Base-by-base conservation (phyloP, 2,113 vertebrate species). In the Hydrochoerus hydrochaeris region DNA sequence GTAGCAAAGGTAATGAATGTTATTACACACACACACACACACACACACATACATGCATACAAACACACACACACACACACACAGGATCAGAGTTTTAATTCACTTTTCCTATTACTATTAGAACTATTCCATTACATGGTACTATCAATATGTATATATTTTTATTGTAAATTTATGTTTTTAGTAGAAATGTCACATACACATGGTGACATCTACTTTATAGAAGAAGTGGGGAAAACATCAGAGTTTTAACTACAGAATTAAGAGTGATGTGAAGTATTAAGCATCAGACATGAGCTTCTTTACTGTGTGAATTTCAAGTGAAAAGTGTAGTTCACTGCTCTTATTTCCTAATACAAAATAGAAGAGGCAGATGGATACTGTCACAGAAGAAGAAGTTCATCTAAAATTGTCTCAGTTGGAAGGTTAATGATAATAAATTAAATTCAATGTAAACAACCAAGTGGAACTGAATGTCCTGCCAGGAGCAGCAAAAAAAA, bases 381-480 rank as follows among this genome's bases (percentile, higher is more conserved):
- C 38, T 87, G 24, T 97, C 85, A 92, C 22, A 82, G 69, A 44
- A 90, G 67, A 80, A 35, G 5, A 96, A 90, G 77, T 91, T 94
- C 63, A 80, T 58, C 11, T 8, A 80, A 92, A 97, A 65, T 82
- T 5, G 7, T 77, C 63, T 92, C 77, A 94, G 85, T 60, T 77
- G 26, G 41, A 92, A 58, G 1, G 32, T 85, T 91, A 93, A 88
- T 86, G 54, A 89, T 84, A 93, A 78, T 83, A 95, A 88, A 95
- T 95, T 89, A 86, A 86, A 83, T 75, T 89, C 17, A 83, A 46
- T 67, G 67, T 96, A 97, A 95, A 91, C 67, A 97, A 86, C 41
- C 49, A 71, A 91, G 49, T 84, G 28, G 69, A 96, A 95, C 91
- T 20, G 20, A 87, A 52, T 95, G 87, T 95, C 12, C 92, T 94